Evolutionary conservation across 2,888 invertebrate species (phyloP).

Genomic region (Ectemnius lituratus): DNA sequence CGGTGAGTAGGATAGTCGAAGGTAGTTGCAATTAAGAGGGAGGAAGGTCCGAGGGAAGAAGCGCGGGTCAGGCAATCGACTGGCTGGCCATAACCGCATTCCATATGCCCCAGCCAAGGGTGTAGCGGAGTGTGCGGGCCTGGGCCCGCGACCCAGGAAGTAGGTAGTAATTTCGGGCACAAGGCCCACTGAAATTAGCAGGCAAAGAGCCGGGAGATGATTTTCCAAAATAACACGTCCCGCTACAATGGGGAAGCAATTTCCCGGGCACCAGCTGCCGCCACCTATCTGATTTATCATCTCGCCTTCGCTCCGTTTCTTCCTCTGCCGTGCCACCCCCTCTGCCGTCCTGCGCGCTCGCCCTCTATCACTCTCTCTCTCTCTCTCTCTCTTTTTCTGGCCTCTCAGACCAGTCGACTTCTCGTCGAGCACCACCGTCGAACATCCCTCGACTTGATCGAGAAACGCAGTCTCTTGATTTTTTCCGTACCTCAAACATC

Average conservation of each 20-base stretch:
- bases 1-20: conserved; percentile 23
- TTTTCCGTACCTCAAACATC: too few relatives aligned
- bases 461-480: too few relatives aligned
- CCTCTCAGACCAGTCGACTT: conserved; percentile 20
- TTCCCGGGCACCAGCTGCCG: conserved; percentile 75
- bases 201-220: conserved; percentile 73
- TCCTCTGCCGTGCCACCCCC: conserved; percentile 18
- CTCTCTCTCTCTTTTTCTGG: conserved; percentile 16
- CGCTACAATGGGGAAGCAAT: conserved; percentile 67
- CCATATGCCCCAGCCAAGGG: conserved; percentile 62
- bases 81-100: conserved; percentile 60
- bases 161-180: conserved; percentile 70
- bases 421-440: conserved; percentile 18
- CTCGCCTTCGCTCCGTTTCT: conserved; percentile 54
- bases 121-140: conserved; percentile 20
- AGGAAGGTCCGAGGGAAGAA: conserved; percentile 13
- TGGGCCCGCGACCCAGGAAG: conserved; percentile 67
- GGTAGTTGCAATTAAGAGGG: conserved; percentile 39
- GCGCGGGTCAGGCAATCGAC: conserved; percentile 40
- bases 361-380: background rate
- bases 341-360: background rate
- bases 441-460: background rate
- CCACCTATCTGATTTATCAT: conserved; percentile 75
- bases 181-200: conserved; percentile 72
- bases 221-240: conserved; percentile 75